A percentile compares a stretch with the other conserved stretches of the same genome.
These are phyloP conservation scores for Nemotelus nigrinus DNA, from an alignment of 2,888 invertebrate species.

Conservation along the genomic window DNA sequence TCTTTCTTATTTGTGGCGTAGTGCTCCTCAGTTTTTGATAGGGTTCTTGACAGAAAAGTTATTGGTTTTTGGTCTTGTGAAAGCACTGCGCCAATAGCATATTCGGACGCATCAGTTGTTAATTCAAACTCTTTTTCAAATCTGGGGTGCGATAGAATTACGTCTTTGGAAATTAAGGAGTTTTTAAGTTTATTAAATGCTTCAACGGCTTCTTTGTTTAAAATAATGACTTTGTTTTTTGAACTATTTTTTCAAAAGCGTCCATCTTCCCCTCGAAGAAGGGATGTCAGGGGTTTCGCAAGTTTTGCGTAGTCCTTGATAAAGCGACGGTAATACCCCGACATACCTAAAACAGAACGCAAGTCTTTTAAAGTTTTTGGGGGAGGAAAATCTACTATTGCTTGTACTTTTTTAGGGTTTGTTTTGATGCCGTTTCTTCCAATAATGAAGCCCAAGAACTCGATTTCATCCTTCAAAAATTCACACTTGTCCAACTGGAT, in stretches of 20 bases:
- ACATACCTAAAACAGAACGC: too few species aligned
- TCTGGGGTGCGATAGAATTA: neutral
- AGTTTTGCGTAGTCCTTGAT: too few species aligned
- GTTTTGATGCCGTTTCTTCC: too few species aligned
- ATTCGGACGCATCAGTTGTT: slow-evolving; percentile 28
- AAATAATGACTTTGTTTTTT: slow-evolving; percentile 13
- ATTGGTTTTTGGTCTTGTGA: slow-evolving; percentile 31
- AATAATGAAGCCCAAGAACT: too few species aligned
- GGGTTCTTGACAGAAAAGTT: slow-evolving; percentile 20
- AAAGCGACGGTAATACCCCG: too few species aligned
- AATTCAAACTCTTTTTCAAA: slow-evolving; percentile 11
- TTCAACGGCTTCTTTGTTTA: slow-evolving; percentile 2
- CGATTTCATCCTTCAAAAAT: too few species aligned
- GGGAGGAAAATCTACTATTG: too few species aligned
- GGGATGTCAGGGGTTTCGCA: slow-evolving; percentile 7
- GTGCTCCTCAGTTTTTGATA: slow-evolving; percentile 27
- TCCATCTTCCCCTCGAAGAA: slow-evolving; percentile 26
- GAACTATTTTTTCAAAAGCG: slow-evolving; percentile 16
- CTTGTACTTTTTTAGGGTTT: too few species aligned
- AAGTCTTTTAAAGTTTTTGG: too few species aligned
- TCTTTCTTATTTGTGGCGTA: slow-evolving; percentile 41
- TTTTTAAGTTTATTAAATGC: slow-evolving; percentile 26
- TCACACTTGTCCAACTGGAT: too few species aligned
- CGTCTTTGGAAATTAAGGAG: slow-evolving; percentile 15
- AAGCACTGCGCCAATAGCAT: slow-evolving; percentile 26